phyloP scores from a whole-genome alignment of 2,797 vertebrate species.

The Petrocephalus schoutedeni region DNA sequence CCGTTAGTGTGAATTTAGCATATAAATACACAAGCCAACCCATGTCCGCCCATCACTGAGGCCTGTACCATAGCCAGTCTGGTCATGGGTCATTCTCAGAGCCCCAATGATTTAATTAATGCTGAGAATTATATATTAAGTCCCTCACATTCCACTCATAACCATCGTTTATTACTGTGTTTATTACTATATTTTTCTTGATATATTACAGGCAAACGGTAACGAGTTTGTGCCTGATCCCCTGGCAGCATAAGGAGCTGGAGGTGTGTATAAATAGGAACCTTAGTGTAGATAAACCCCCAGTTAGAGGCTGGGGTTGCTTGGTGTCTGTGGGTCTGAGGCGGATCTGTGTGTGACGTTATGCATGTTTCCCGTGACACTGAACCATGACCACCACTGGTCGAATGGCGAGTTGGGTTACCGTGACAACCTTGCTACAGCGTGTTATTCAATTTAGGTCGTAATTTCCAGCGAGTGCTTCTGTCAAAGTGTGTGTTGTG shows the following conservation, averaged over 20 bases:
- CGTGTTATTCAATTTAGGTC: slow-evolving; percentile 20
- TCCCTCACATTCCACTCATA: background rate
- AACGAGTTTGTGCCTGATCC: background rate
- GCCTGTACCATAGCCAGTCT: background rate
- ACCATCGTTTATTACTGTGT: background rate
- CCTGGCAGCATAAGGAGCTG: background rate
- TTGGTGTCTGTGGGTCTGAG: background rate
- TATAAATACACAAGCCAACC: background rate
- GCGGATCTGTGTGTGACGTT: background rate
- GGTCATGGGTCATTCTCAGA: background rate
- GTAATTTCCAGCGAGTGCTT: background rate
- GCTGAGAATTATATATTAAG: background rate
- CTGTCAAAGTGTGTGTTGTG: background rate
- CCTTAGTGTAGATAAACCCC: background rate
- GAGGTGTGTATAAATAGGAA: background rate
- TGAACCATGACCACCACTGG: background rate
- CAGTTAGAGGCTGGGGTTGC: background rate
- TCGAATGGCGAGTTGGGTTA: slow-evolving; percentile 20
- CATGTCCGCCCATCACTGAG: background rate
- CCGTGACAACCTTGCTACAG: slow-evolving; percentile 24
- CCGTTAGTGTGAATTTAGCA: background rate
- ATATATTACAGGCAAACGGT: background rate
- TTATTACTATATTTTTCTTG: background rate
- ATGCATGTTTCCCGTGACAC: slow-evolving; percentile 5
- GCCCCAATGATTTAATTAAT: background rate